Evolutionary conservation across 2,797 vertebrate genomes (phyloP).

Genomic region (Enteromius viviparus): DNA sequence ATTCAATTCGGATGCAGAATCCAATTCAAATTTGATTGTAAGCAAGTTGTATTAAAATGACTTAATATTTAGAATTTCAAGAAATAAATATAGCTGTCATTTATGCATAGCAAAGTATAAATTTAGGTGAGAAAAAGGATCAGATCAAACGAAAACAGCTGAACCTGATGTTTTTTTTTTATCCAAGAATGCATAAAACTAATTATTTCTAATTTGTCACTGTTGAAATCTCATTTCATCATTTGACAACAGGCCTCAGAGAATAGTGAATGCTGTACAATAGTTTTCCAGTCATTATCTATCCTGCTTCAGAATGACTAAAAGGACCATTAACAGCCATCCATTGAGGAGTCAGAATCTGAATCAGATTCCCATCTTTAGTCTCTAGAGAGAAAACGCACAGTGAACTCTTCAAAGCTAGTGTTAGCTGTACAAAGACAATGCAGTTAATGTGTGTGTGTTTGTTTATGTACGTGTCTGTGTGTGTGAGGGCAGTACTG

Average conservation of each 20-base stretch:
- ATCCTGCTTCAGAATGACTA: background rate
- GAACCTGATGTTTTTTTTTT: background rate
- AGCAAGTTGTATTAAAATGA: background rate
- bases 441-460: background rate
- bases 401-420: slow-evolving; percentile 1
- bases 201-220: background rate
- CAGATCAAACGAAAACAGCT: background rate
- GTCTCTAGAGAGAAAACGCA: background rate
- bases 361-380: slow-evolving; percentile 6
- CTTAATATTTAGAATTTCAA: background rate
- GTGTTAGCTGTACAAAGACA: slow-evolving; percentile 25
- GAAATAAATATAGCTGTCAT: background rate
- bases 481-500: background rate
- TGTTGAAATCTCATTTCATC: background rate
- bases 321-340: background rate
- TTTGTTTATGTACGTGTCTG: slow-evolving; percentile 1
- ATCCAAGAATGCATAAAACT: background rate
- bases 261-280: background rate
- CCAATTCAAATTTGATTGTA: background rate
- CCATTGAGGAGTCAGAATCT: background rate
- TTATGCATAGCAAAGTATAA: background rate
- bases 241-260: background rate
- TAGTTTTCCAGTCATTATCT: background rate
- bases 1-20: background rate
- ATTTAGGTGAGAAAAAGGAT: background rate